Conservation (phyloP, 1,140 invertebrate genomes). For the Reticulitermes speratus region DNA sequence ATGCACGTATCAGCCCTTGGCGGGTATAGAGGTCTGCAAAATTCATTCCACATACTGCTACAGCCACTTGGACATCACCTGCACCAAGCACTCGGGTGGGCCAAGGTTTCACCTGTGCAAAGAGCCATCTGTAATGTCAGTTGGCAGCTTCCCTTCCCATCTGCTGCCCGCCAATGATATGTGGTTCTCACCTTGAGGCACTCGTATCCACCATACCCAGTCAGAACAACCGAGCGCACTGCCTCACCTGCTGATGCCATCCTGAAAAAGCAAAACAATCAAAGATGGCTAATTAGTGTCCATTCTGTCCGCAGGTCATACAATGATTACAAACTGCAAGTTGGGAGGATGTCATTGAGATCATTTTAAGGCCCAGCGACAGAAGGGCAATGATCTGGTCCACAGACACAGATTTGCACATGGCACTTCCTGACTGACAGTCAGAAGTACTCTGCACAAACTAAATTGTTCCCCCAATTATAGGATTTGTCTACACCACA, state of each 20-base stretch:
- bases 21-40: conserved; percentile 54
- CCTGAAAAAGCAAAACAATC: too few species aligned
- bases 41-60: conserved; percentile 56
- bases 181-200: conserved; percentile 35
- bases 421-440: too few species aligned
- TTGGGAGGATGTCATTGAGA: too few species aligned
- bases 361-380: too few species aligned
- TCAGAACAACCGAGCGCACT: conserved; percentile 36
- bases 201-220: conserved; percentile 41
- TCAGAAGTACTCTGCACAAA: too few species aligned
- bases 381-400: too few species aligned
- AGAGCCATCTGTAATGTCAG: background rate
- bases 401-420: too few species aligned
- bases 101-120: conserved; percentile 40
- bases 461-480: too few species aligned
- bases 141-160: background rate
- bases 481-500: too few species aligned
- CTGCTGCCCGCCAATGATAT: background rate
- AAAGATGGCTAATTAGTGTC: too few species aligned
- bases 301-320: too few species aligned
- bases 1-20: conserved; percentile 47
- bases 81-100: conserved; percentile 34
- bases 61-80: conserved; percentile 52
- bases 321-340: too few species aligned
- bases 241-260: background rate